Evolutionary conservation across 2,113 vertebrate species (phyloP).

Genomic region (Sakesphorus luctuosus): DNA sequence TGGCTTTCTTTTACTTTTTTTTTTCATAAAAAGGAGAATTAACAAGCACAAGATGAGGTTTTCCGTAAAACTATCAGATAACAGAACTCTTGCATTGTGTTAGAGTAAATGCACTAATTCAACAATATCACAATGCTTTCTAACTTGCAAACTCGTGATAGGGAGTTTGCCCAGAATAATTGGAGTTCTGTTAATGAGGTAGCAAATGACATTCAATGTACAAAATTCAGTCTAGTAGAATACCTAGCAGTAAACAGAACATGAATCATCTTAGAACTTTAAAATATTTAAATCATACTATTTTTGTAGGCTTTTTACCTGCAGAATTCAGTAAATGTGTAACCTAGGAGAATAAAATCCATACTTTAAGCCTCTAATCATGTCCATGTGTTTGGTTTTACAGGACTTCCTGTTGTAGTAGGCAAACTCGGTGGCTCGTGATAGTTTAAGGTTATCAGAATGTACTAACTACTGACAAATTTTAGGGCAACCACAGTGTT

Average conservation of each 20-base stretch:
- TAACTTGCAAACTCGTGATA: background rate
- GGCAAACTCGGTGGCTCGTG: background rate
- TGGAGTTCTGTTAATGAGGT: background rate
- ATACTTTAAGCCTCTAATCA: background rate
- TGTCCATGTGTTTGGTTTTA: background rate
- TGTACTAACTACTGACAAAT: background rate
- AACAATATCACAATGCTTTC: background rate
- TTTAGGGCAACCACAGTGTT: background rate
- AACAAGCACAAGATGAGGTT: background rate
- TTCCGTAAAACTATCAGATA: background rate
- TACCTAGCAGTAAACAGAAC: background rate
- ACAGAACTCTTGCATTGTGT: background rate
- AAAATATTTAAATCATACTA: background rate
- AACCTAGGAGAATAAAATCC: background rate
- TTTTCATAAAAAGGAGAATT: background rate
- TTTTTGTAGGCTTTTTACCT: background rate
- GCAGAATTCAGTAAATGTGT: background rate
- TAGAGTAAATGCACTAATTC: background rate
- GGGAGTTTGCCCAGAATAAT: background rate
- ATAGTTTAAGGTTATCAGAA: background rate
- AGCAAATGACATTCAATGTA: background rate
- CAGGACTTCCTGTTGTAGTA: slow-evolving; percentile 8
- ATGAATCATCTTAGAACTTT: background rate
- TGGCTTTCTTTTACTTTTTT: background rate
- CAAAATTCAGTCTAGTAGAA: background rate